Conservation (phyloP, 2,797 vertebrate species). For the Tapera naevia region DNA sequence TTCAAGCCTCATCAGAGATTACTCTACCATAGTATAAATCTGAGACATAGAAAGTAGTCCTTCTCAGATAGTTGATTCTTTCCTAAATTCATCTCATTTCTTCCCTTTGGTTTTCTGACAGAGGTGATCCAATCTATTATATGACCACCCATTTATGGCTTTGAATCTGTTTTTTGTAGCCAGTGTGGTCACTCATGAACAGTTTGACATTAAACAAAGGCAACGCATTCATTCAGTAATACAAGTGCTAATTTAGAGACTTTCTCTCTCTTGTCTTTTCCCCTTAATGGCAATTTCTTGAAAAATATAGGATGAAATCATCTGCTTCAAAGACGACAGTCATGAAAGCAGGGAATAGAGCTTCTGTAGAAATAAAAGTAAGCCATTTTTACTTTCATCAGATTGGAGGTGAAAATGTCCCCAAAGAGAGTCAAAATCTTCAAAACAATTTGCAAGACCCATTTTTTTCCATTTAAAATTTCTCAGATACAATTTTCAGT, state of each 20-base stretch:
- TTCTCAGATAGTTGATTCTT: neutral
- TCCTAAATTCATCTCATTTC: neutral
- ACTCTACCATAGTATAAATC: neutral
- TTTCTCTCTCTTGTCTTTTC: neutral
- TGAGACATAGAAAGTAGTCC: accelerated
- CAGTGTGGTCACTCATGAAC: neutral
- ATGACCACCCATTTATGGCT: neutral
- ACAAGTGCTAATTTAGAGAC: neutral
- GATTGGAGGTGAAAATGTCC: neutral
- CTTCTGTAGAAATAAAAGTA: neutral
- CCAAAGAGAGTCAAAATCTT: neutral
- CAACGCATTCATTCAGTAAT: neutral
- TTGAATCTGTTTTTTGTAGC: neutral
- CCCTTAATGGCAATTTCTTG: neutral
- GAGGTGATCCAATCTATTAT: neutral
- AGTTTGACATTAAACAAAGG: neutral
- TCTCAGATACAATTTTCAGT: neutral
- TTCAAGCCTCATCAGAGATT: neutral
- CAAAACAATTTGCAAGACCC: neutral
- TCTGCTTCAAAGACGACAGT: neutral
- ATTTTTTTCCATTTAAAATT: neutral
- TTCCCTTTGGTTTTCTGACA: neutral
- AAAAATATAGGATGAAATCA: neutral
- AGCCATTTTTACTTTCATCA: neutral
- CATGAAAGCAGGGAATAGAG: neutral